phyloP scores from a whole-genome alignment of 2,797 vertebrate species.

The Poliocrania exsul region DNA sequence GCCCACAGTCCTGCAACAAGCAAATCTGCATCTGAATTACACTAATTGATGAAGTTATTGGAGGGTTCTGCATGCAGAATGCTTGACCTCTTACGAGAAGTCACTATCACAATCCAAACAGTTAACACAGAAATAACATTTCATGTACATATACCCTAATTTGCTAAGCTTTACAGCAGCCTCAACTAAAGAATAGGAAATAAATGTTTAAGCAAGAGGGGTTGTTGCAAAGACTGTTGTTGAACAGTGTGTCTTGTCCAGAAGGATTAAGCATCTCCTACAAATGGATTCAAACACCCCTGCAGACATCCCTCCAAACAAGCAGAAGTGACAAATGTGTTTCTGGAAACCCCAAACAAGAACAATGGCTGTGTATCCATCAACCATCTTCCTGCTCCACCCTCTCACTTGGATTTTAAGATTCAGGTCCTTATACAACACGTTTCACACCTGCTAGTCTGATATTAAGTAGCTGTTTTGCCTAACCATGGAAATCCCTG shows the following conservation, averaged over 20 bases:
- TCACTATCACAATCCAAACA: background rate
- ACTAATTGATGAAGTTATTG: background rate
- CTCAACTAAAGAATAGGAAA: background rate
- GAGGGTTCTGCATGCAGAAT: background rate
- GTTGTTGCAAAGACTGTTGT: background rate
- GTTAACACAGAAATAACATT: background rate
- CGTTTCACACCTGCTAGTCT: background rate
- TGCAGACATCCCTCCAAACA: background rate
- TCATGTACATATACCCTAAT: background rate
- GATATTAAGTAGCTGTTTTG: background rate
- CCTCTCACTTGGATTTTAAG: background rate
- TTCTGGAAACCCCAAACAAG: background rate
- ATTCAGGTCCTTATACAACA: background rate
- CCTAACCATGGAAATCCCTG: background rate
- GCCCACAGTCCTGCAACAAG: background rate
- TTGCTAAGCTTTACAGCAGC: background rate
- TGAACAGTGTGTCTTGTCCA: background rate
- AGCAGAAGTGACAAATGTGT: background rate
- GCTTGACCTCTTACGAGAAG: background rate
- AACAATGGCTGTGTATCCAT: fast-evolving
- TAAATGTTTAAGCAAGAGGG: background rate
- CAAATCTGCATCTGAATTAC: background rate
- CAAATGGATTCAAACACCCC: background rate
- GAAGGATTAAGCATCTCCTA: background rate
- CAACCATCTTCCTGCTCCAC: background rate